These are phyloP conservation scores for Crocidura indochinensis DNA, from an alignment of 2,797 vertebrate genomes.

Conservation along the genomic window DNA sequence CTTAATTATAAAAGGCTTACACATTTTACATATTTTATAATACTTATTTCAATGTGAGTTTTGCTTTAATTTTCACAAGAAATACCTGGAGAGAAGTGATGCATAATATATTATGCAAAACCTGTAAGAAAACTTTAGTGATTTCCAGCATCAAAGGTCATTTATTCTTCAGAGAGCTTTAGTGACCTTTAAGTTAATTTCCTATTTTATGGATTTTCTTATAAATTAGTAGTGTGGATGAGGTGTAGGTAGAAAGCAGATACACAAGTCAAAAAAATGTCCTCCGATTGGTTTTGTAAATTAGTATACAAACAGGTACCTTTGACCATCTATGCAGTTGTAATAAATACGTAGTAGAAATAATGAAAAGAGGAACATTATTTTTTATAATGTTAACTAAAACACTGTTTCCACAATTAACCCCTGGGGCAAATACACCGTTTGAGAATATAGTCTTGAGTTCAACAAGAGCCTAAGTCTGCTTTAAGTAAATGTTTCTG, in stretches of 20 bases:
- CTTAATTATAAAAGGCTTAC: slow-evolving; percentile 70
- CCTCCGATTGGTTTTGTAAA: slow-evolving; percentile 62
- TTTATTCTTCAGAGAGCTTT: slow-evolving; percentile 82
- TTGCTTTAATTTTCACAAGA: slow-evolving; percentile 78
- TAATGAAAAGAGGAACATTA: background rate
- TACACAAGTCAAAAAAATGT: slow-evolving; percentile 35
- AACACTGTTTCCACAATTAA: background rate
- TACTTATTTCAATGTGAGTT: background rate
- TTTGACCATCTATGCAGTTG: slow-evolving; percentile 46
- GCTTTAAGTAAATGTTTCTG: slow-evolving; percentile 35
- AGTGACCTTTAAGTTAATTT: slow-evolving; percentile 87
- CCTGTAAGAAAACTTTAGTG: slow-evolving; percentile 62
- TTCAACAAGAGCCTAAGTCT: background rate
- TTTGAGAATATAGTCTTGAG: background rate
- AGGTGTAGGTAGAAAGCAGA: slow-evolving; percentile 65
- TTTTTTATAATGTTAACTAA: slow-evolving; percentile 48
- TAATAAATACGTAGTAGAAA: slow-evolving; percentile 19
- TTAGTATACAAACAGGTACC: slow-evolving; percentile 33
- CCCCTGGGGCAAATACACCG: slow-evolving; percentile 31
- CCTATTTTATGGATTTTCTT: slow-evolving; percentile 86
- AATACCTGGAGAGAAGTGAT: slow-evolving; percentile 74
- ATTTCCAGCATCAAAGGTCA: slow-evolving; percentile 85
- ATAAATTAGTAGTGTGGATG: slow-evolving; percentile 77
- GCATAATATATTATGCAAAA: slow-evolving; percentile 81
- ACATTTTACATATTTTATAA: slow-evolving; percentile 68